Evolutionary conservation across 2,797 vertebrate genomes (phyloP).

Genomic region (Meriones psammophilus): DNA sequence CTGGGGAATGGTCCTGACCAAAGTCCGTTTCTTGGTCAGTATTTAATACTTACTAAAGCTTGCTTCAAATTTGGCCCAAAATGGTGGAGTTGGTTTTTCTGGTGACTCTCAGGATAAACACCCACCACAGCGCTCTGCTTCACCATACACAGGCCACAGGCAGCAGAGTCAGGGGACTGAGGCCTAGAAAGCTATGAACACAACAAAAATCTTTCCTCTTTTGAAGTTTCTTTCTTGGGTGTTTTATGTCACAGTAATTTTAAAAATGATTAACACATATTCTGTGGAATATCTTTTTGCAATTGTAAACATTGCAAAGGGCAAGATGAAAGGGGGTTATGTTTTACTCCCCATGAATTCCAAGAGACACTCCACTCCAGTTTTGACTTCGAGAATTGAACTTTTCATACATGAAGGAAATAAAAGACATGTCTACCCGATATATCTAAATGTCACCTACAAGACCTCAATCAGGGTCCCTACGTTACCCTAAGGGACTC

Average conservation of each 20-base stretch:
- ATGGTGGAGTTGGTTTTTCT: too few relatives aligned
- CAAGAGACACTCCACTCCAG: neutral
- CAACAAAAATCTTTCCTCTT: neutral
- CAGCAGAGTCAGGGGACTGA: neutral
- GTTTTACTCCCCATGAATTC: neutral
- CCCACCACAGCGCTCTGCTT: neutral
- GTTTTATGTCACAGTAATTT: neutral
- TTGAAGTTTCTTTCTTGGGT: neutral
- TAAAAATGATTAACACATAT: neutral
- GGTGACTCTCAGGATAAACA: too few relatives aligned
- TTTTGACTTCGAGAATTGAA: neutral
- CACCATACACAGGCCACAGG: neutral
- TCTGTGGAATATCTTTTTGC: neutral
- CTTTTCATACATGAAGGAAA: neutral
- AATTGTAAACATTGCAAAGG: neutral
- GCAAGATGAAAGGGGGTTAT: neutral
- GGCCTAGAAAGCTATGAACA: neutral
- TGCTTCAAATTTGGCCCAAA: too few relatives aligned
- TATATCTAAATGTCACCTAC: neutral
- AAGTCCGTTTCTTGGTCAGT: too few relatives aligned
- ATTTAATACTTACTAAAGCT: too few relatives aligned
- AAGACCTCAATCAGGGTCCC: neutral
- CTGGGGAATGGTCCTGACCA: too few relatives aligned
- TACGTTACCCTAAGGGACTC: neutral
- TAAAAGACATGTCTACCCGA: neutral